Evolutionary conservation across 92 coral and sea anemone genomes (phyloP).

Genomic region (Zoanthus gigantus): DNA sequence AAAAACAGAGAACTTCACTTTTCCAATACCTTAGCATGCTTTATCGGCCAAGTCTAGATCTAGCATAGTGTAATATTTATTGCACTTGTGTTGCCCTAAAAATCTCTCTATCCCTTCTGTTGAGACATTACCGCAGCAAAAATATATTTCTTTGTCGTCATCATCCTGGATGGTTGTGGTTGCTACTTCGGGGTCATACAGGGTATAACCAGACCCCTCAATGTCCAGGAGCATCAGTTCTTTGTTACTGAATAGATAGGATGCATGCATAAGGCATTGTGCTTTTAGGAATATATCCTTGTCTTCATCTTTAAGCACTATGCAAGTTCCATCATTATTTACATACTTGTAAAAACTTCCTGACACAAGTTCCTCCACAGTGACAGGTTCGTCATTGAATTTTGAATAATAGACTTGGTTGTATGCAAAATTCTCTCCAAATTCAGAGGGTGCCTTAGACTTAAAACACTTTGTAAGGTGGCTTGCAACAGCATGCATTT

Average conservation of each 20-base stretch:
- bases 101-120: slow-evolving; percentile 14
- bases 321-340: slow-evolving; percentile 50
- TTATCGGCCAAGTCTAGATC: neutral
- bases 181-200: slow-evolving; percentile 37
- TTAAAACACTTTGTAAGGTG: slow-evolving; percentile 36
- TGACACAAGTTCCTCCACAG: slow-evolving; percentile 54
- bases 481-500: slow-evolving; percentile 53
- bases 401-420: slow-evolving; percentile 41
- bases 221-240: slow-evolving; percentile 30
- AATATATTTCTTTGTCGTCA: neutral
- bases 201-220: slow-evolving; percentile 22
- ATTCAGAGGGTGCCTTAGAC: neutral
- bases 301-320: slow-evolving; percentile 24
- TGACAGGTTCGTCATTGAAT: slow-evolving; percentile 40
- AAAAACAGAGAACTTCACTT: neutral
- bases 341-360: slow-evolving; percentile 41
- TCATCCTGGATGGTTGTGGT: slow-evolving; percentile 24
- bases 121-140: slow-evolving; percentile 34
- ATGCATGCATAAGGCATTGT: slow-evolving; percentile 19
- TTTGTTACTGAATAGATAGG: slow-evolving; percentile 10
- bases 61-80: neutral
- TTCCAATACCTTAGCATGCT: neutral
- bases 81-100: slow-evolving; percentile 6
- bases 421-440: slow-evolving; percentile 41
- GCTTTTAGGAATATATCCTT: slow-evolving; percentile 17